These are phyloP conservation scores for Druon quercuslanigerum DNA, from an alignment of 1,140 invertebrate species.

Conservation along the genomic window DNA sequence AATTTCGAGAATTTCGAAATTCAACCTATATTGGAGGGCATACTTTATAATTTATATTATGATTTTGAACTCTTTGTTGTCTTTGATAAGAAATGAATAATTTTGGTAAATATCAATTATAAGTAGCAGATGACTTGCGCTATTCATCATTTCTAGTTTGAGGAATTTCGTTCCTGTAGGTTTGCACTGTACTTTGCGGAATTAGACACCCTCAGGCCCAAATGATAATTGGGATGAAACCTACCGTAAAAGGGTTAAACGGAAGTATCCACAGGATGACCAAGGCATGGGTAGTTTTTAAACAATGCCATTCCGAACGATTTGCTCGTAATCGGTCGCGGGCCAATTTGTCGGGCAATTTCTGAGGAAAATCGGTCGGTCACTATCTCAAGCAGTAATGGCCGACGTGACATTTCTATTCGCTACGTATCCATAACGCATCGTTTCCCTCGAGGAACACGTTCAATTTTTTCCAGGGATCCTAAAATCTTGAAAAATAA, in stretches of 20 bases:
- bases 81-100: no score
- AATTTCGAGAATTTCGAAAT: no score
- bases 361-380: slow-evolving; percentile 72
- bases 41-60: no score
- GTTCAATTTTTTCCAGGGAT: slow-evolving; percentile 17
- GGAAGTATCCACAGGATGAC: slow-evolving; percentile 66
- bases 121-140: no score
- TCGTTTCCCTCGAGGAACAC: slow-evolving; percentile 25
- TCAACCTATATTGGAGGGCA: no score
- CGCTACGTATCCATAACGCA: slow-evolving; percentile 24
- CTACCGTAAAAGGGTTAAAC: slow-evolving; percentile 61
- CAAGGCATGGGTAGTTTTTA: slow-evolving; percentile 63
- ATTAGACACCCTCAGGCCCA: neutral
- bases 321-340: slow-evolving; percentile 66
- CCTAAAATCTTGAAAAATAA: slow-evolving; percentile 11
- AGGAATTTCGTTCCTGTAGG: no score
- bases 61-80: no score
- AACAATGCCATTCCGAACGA: slow-evolving; percentile 74
- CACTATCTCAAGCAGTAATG: slow-evolving; percentile 52
- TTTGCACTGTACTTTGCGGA: no score
- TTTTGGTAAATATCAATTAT: no score
- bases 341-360: slow-evolving; percentile 72
- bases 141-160: no score
- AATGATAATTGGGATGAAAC: slow-evolving; percentile 50
- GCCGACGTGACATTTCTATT: slow-evolving; percentile 25